A percentile compares a stretch with the other conserved stretches of the same genome.
Evolutionary conservation across 2,888 invertebrate species (phyloP).

Genomic region (Diadromus collaris): DNA sequence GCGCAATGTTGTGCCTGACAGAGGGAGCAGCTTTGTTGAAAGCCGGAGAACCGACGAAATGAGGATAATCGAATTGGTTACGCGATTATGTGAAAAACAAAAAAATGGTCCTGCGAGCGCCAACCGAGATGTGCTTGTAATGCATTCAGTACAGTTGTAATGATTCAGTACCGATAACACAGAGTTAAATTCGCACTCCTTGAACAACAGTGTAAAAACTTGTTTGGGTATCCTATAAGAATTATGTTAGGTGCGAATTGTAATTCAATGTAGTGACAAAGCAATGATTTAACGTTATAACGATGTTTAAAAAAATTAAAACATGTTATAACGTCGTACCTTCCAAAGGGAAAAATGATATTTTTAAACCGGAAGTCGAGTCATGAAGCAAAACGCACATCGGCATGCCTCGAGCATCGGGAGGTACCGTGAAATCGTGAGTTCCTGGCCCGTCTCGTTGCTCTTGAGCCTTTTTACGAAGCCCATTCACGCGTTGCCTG

Average conservation of each 20-base stretch:
- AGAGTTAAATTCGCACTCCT: too few relatives aligned
- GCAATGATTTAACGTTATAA: too few relatives aligned
- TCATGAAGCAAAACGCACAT: not conserved
- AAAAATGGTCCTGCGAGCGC: not conserved
- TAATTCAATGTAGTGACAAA: too few relatives aligned
- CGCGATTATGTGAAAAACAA: not conserved
- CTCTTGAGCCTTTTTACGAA: slow-evolving; percentile 44
- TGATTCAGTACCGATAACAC: too few relatives aligned
- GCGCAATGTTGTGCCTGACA: not conserved
- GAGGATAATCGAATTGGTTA: not conserved
- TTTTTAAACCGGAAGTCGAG: too few relatives aligned
- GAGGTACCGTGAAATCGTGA: not conserved
- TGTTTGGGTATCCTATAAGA: too few relatives aligned
- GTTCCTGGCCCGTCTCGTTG: slow-evolving; percentile 15
- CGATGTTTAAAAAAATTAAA: too few relatives aligned
- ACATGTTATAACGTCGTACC: too few relatives aligned
- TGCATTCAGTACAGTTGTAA: too few relatives aligned
- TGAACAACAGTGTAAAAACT: too few relatives aligned
- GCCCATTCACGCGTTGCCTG: slow-evolving; percentile 28
- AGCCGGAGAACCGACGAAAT: not conserved
- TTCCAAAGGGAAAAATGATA: too few relatives aligned
- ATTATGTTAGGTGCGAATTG: too few relatives aligned
- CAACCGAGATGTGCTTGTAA: not conserved
- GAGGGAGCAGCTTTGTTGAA: not conserved
- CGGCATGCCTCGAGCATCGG: not conserved